Base-by-base conservation (phyloP, 2,797 vertebrate genomes). In the Hyperoplus lanceolatus region DNA sequence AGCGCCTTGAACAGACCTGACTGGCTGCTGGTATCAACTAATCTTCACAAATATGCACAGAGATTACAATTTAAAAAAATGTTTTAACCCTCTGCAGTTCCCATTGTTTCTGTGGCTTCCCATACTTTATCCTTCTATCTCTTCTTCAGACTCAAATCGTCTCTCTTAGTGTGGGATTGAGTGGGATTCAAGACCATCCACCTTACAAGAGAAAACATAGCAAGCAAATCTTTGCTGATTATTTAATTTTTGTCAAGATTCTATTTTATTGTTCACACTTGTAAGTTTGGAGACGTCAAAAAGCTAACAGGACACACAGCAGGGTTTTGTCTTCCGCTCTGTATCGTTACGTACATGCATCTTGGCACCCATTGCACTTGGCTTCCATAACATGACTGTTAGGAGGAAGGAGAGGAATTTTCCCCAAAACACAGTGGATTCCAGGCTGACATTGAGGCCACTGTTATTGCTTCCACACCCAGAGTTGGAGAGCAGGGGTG, bases 341-440 rank as follows among this genome's bases (percentile, higher is more conserved):
- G 68, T 59, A 78, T 82, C 83, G 73, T 81, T 73, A 87, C 82
- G 75, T 86, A 86, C 85, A 87, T 16, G 41, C 75, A 87, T 73
- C 88, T 87, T 92, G 92, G 92, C 92, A 90, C 85, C 86, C 85
- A 81, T 84, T 86, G 64, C 73, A 64, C 89, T 92, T 85, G 84
- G 86, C 89, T 83, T 85, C 84, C 83, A 82, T 76, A 90, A 80
- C 70, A 84, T 73, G 86, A 84, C 80, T 81, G 81, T 84, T 82
- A 87, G 86, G 84, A 92, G 79, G 16, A 61, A 85, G 0, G 29
- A 70, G 56, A 90, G 90, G 91, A 95, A 92, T 94, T 91, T 90
- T 79, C 75, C 78, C 88, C 82, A 92, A 93, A 94, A 94, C 91
- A 91, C 87, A 75, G 89, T 46, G 87, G 91, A 94, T 92, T 95